Percentiles rank a stretch among this genome's conserved stretches.
phyloP scores from a whole-genome alignment of 2,888 invertebrate genomes.

The Dusona sp. region DNA sequence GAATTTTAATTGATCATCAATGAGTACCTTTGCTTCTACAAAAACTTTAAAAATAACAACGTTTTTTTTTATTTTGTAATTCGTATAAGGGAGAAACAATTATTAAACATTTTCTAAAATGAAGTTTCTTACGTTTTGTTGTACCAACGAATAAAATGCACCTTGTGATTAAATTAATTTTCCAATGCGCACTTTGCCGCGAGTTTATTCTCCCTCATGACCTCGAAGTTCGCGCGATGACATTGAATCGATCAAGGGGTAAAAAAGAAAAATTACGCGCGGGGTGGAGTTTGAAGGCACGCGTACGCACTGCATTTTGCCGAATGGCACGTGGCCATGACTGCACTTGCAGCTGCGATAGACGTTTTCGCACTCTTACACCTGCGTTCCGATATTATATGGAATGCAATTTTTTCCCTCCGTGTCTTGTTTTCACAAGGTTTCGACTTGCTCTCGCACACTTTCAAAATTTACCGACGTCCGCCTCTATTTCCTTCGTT shows the following conservation, averaged over 20 bases:
- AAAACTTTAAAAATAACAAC: background rate
- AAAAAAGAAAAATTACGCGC: slow-evolving; percentile 29
- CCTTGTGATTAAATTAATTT: slow-evolving; percentile 21
- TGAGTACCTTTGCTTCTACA: background rate
- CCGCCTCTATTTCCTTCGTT: slow-evolving; percentile 2
- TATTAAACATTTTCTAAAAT: background rate
- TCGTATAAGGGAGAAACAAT: background rate
- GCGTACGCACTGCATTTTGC: slow-evolving; percentile 9
- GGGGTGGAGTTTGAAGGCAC: slow-evolving; percentile 17
- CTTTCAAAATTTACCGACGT: background rate
- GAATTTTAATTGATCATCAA: no score
- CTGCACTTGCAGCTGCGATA: slow-evolving; percentile 65
- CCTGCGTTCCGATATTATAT: slow-evolving; percentile 47
- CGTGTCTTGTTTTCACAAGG: slow-evolving; percentile 21
- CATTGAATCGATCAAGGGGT: slow-evolving; percentile 50
- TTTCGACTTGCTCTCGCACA: slow-evolving; percentile 44
- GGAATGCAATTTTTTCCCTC: slow-evolving; percentile 22
- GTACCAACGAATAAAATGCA: background rate
- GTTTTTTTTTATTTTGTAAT: background rate
- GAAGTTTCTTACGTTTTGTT: background rate
- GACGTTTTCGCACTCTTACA: slow-evolving; percentile 38
- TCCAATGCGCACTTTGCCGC: background rate
- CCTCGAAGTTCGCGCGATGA: slow-evolving; percentile 52
- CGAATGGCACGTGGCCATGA: slow-evolving; percentile 43
- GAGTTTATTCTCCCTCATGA: slow-evolving; percentile 33